Evolutionary conservation across 2,113 vertebrate species (phyloP).

Genomic region (Mormoops blainvillei): DNA sequence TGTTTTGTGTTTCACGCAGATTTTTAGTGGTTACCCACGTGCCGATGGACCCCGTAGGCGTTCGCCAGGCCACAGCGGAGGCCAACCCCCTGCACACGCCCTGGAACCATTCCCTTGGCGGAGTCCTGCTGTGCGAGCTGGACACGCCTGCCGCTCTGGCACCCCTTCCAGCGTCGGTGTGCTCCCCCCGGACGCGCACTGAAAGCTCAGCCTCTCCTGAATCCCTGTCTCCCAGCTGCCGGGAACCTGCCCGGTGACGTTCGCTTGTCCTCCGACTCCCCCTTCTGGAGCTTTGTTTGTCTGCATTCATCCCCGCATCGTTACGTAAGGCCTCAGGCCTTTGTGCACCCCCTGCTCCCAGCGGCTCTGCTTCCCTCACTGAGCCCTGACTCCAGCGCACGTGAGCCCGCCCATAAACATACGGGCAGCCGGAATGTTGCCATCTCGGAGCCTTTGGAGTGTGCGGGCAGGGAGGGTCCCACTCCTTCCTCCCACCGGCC

Average conservation of each 20-base stretch:
- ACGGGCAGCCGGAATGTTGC: rapidly evolving
- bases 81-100: rapidly evolving
- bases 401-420: rapidly evolving
- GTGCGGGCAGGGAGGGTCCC: no score
- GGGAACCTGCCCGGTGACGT: background rate
- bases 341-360: rapidly evolving
- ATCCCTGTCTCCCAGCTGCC: rapidly evolving
- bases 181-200: rapidly evolving
- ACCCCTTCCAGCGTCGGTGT: background rate
- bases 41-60: rapidly evolving
- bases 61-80: rapidly evolving
- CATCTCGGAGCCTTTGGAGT: rapidly evolving
- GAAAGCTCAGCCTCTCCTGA: background rate
- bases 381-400: rapidly evolving
- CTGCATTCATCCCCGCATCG: background rate
- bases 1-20: background rate
- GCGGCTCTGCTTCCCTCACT: background rate
- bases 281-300: constrained; percentile 13
- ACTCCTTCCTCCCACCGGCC: background rate
- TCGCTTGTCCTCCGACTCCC: constrained; percentile 44
- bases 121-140: rapidly evolving
- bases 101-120: rapidly evolving
- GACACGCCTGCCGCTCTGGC: rapidly evolving
- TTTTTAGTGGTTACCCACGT: rapidly evolving
- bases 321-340: background rate